Base-by-base conservation (phyloP, 1,140 invertebrate species). In the Drosophila sproati region DNA sequence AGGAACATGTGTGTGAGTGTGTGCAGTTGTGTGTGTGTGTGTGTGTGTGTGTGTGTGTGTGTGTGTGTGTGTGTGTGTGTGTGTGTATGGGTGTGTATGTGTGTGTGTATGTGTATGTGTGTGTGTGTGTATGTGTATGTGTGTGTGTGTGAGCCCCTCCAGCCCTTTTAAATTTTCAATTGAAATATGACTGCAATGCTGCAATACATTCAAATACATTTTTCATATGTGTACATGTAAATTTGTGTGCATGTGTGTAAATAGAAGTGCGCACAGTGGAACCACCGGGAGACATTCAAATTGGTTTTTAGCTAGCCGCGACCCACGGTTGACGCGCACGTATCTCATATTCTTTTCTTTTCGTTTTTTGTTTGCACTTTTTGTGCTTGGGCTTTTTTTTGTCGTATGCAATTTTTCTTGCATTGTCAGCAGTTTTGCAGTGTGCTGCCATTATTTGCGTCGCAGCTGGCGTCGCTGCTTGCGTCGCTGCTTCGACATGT, bases 381-480 rank as follows among this genome's bases (percentile, higher is more conserved):
- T 73, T 67, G 20, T 20, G 56, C 35, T 59, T 78, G 61, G 63
- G 50, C 73, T 77, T 77, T 70, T 72, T 70, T 77, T 70, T 71
- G 55, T 78, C 68, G 76, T 70, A 73, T 82, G 82, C 83, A 86
- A 86, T 70, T 89, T 73, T 89, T 89, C 80, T 90, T 89, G 85
- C 85, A 85, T 83, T 85, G 85, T 88, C 85, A 88, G 85, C 85
- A 85, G 39, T 88, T 82, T 86, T 85, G 80, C 71, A 73, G 34
- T 54, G 63, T 73, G 69, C 77, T 82, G 82, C 73, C 20, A 20
- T 20, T 20, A 20, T 20, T 20, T 63, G 47, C 62, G 63, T 52
- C 37, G 66, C 60, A 41, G 29, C 29, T 45, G 35, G 54, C 59
- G 54, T 29, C 29, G 54, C 34, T 41, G 32, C 41, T 35, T 28